Conservation (phyloP, 2,113 vertebrate species). For the Rallus limicola region DNA sequence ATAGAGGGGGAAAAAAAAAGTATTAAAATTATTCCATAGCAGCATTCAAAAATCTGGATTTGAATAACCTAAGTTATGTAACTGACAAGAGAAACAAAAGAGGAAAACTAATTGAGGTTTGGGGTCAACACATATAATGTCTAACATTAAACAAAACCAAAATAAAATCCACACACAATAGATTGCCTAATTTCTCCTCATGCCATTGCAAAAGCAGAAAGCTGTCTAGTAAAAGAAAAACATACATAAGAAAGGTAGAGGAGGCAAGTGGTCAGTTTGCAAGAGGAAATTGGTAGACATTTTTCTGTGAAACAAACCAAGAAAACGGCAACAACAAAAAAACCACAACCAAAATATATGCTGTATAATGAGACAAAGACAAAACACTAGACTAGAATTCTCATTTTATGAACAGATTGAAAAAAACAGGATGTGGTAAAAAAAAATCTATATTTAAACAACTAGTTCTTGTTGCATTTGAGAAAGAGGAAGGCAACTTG, state of each 20-base stretch:
- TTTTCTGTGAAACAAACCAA: neutral
- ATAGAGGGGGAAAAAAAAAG: neutral
- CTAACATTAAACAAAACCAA: neutral
- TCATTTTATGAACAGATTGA: neutral
- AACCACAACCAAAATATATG: neutral
- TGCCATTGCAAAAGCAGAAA: neutral
- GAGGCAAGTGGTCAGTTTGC: neutral
- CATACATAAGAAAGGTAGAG: neutral
- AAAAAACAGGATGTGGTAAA: neutral
- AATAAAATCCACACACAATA: fast-evolving
- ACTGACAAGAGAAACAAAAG: neutral
- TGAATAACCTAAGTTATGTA: neutral
- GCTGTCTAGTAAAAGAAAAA: neutral
- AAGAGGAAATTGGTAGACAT: neutral
- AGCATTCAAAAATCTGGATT: neutral
- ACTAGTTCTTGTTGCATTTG: neutral
- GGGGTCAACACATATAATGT: neutral
- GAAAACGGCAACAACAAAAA: neutral
- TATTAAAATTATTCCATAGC: neutral
- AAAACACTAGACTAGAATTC: neutral
- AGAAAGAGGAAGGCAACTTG: neutral
- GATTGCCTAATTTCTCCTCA: neutral
- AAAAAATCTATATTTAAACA: neutral
- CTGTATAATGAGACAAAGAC: neutral
- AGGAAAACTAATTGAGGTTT: neutral